Base-by-base conservation (phyloP, 2,888 invertebrate genomes). In the Hipparchia sbordonii region DNA sequence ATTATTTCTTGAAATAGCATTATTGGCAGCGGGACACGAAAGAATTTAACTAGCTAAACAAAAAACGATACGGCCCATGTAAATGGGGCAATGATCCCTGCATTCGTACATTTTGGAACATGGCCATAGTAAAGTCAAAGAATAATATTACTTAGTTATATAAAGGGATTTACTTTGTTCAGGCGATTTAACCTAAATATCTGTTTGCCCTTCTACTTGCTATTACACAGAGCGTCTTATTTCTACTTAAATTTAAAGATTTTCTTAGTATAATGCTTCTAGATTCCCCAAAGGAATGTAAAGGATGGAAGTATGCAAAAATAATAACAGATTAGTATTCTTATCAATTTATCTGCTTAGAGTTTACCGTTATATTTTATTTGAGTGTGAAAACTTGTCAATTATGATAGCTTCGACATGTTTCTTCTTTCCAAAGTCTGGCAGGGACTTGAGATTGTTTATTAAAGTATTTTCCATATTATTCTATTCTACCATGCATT, bases 1-100 rank as follows among this genome's bases (percentile, higher is more conserved):
- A 80, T 83, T 84, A 82, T 84, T 84, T 83, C 82, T 79, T 78
- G 79, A 82, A 84, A 81, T 80, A 80, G 79, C 78, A 77, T 79
- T 78, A 81, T 82, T 79, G 78, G 79, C 75, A 78, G 78, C 76
- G 75, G 79, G 77, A 79, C 79, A 79, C 78, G 74, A 76, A 77
- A 76, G 75, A 77, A 77, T 79, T 77, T 80, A 73, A 78, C 72
- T 73, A 74, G 74, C 71, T 72, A 76, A 74, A 76, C 71, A 76
- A 74, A 74, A 74, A 72, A 76, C 74, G 65, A 59, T 70, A 70
- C 74, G 54, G 70, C 51, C 63, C 70, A 78, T 66, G 71, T 70
- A 72, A 75, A 65, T 65, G 52, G 65, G 65, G 52, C 65, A 65
- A 52, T 65, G 65, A 65, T 65, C 65, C 39, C 65, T 52, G 52